These are phyloP conservation scores for Beroe ovata DNA, from an alignment of 37 sponge, comb jelly and placozoan genomes.

Conservation along the genomic window DNA sequence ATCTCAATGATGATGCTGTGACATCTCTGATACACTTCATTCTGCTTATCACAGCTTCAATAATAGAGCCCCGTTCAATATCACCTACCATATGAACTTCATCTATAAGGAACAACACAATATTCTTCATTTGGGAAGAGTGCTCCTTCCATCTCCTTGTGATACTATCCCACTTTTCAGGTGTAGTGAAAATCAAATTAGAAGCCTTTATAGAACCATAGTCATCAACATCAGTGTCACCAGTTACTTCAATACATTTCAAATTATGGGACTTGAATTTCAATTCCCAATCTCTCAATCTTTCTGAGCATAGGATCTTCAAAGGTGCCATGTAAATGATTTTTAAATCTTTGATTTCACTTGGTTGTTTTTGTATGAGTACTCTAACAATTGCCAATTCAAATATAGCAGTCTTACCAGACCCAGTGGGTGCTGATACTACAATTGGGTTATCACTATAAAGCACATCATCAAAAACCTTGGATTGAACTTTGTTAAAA, in stretches of 20 bases:
- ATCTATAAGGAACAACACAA: conserved; percentile 91
- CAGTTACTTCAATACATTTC: conserved; percentile 89
- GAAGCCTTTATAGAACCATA: conserved; percentile 85
- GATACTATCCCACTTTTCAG: conserved; percentile 99
- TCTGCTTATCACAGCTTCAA: conserved; percentile 97
- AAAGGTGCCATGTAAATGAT: conserved; percentile 87
- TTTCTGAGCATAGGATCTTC: conserved; percentile 94
- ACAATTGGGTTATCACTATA: conserved; percentile 87
- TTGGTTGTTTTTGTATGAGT: conserved; percentile 70
- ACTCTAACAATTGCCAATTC: conserved; percentile 93
- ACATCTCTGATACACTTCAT: conserved; percentile 79
- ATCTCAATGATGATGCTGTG: conserved; percentile 70
- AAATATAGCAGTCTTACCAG: conserved; percentile 95
- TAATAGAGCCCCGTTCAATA: conserved; percentile 85
- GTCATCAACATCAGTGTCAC: conserved; percentile 94
- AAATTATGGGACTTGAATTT: conserved; percentile 87
- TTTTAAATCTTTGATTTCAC: not conserved
- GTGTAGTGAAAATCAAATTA: conserved; percentile 95
- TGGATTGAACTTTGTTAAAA: conserved; percentile 95
- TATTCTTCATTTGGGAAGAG: conserved; percentile 81
- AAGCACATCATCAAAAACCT: conserved; percentile 91
- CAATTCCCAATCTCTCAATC: conserved; percentile 82
- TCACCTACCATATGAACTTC: conserved; percentile 98
- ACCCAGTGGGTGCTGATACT: conserved; percentile 93
- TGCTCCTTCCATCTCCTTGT: conserved; percentile 96